Evolutionary conservation across 2,888 invertebrate genomes (phyloP).

Genomic region (Acleris emargana): DNA sequence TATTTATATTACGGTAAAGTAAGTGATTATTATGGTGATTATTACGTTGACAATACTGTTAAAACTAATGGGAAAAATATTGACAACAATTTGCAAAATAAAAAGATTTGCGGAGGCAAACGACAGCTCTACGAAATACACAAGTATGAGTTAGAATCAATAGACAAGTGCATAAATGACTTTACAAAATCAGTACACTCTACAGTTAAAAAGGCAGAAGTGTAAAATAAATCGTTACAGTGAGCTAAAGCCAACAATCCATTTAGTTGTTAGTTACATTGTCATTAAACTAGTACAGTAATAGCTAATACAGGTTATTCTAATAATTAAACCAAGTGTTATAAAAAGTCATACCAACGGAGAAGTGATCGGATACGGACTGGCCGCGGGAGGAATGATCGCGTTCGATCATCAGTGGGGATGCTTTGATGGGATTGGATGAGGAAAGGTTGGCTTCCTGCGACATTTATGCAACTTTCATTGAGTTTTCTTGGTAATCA

Average conservation of each 20-base stretch:
- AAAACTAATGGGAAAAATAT: not conserved
- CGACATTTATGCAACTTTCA: conserved; percentile 20
- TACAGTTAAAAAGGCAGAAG: conserved; percentile 15
- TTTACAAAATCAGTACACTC: not conserved
- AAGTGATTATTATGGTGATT: not conserved
- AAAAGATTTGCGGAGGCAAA: not conserved
- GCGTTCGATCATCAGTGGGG: conserved; percentile 19
- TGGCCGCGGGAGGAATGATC: conserved; percentile 28
- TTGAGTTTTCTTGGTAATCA: no score
- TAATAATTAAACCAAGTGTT: conserved; percentile 32
- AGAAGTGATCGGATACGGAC: conserved; percentile 32
- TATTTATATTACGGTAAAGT: no score
- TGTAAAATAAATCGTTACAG: conserved; percentile 20
- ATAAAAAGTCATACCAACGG: conserved; percentile 47
- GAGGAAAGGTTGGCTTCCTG: conserved; percentile 44
- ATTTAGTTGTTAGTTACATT: conserved; percentile 32
- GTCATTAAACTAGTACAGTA: conserved; percentile 12
- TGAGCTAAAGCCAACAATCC: conserved; percentile 30
- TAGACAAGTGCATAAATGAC: not conserved
- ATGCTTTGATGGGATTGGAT: conserved; percentile 43
- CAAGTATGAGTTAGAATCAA: not conserved
- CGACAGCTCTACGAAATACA: not conserved
- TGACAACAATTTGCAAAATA: conserved; percentile 1
- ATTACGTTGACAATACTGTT: not conserved
- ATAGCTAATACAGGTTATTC: conserved; percentile 37